Conservation (phyloP, 2,797 vertebrate species). For the Rhincodon typus region DNA sequence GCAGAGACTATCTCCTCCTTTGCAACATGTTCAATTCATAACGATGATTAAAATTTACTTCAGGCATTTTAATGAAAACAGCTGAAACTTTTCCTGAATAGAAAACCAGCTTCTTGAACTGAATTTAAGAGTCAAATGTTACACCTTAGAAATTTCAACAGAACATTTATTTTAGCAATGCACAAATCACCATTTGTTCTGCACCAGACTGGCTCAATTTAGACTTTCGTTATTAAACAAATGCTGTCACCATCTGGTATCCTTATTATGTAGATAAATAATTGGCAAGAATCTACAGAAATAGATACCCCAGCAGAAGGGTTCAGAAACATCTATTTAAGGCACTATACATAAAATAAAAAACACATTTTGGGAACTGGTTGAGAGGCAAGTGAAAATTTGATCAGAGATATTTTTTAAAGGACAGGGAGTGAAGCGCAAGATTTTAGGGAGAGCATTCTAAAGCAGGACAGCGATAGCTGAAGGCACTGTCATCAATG, state of each 20-base stretch:
- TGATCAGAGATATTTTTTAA: background rate
- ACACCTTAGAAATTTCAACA: background rate
- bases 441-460: background rate
- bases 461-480: background rate
- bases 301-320: background rate
- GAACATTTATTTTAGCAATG: background rate
- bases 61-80: background rate
- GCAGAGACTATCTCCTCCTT: too few species aligned
- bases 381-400: background rate
- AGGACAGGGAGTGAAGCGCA: background rate
- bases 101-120: background rate
- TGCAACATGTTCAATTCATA: background rate
- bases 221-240: background rate
- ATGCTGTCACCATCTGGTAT: constrained; percentile 18
- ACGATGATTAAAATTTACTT: background rate
- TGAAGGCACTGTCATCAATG: background rate
- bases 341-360: too few species aligned
- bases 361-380: background rate
- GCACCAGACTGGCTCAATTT: background rate
- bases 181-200: too few species aligned
- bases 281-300: background rate
- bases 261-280: background rate
- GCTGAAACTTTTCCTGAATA: background rate
- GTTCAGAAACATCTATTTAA: background rate
- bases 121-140: background rate